A percentile compares a stretch with the other conserved stretches of the same genome.
Conservation (phyloP, 2,888 invertebrate genomes). For the Urechis unicinctus region DNA sequence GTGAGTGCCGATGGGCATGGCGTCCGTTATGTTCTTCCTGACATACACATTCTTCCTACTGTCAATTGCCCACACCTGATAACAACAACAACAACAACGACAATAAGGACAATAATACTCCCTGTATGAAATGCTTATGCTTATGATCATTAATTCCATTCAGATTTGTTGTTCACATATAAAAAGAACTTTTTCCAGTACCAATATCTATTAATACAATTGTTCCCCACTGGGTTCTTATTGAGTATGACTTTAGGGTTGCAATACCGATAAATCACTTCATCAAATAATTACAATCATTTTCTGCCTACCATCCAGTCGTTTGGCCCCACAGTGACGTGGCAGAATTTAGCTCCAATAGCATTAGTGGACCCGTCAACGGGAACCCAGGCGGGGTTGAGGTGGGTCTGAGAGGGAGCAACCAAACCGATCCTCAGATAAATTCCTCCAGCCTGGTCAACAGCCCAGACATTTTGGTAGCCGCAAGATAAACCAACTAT, state of each 20-base stretch:
- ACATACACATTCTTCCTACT: conserved; percentile 52
- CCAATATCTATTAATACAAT: too few relatives aligned
- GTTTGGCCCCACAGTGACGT: conserved; percentile 32
- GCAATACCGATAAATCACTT: not conserved
- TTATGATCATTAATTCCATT: too few relatives aligned
- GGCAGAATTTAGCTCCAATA: conserved; percentile 38
- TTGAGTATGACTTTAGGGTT: too few relatives aligned
- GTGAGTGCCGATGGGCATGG: conserved; percentile 53
- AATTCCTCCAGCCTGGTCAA: conserved; percentile 52
- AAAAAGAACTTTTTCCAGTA: too few relatives aligned
- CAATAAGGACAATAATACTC: too few relatives aligned
- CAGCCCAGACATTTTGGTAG: conserved; percentile 53
- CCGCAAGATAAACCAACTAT: conserved; percentile 52
- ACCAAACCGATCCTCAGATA: conserved; percentile 53
- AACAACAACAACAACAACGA: too few relatives aligned
- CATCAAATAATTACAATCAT: not conserved
- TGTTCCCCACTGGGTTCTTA: too few relatives aligned
- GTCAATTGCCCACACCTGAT: conserved; percentile 56
- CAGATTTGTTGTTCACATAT: too few relatives aligned
- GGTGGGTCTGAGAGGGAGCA: conserved; percentile 46
- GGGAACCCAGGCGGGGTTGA: conserved; percentile 54
- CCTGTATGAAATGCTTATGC: too few relatives aligned
- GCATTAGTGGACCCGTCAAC: conserved; percentile 40
- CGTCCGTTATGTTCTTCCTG: conserved; percentile 52
- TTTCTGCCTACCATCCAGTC: conserved; percentile 37